Base-by-base conservation (phyloP, 1,140 invertebrate species). In the Drosophila nasuta region DNA sequence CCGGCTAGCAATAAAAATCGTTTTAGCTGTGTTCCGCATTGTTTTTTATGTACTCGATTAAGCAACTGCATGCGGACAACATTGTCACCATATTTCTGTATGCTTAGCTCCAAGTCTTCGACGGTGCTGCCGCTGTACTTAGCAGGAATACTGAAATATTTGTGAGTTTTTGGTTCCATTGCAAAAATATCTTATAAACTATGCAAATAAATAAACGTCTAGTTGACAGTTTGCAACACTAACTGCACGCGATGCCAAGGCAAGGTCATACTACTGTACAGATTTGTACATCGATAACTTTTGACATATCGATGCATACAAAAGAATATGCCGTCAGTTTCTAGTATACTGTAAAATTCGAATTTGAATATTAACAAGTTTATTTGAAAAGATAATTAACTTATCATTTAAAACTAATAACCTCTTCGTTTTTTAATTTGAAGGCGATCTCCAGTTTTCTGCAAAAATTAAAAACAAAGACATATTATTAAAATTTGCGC, bases 41-140 rank as follows among this genome's bases (percentile, higher is more conserved):
- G 81, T 20, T 57, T 41, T 2, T 52, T 46, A 41, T 89, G 81
- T 4, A 58, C 57, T 1, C 74, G 70, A 51, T 88, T 88, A 3
- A 67, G 11, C 17, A 88, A n/a, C 43, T 89, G 81, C 8, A 88
- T 81, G 17, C 85, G 83, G 1, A 87, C 85, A 10, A 80, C 83
- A 38, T 88, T 81, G 1, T 76, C 67, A 5, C 70, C 83, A 25
- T 77, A 83, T 54, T 62, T 79, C 41, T 75, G 67, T 28, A 89
- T 52, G 28, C 38, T 69, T 2, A 87, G 41, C 11, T 88, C 85
- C 41, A 87, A 51, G 17, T 87, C 83, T 4, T 76, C 67, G 1
- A 69, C 52, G 2, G 41, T 3, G 13, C 11, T 25, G 2, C 80
- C 85, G n/a, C 65, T 72, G 51, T 89, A 89, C 41, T 77, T 83